Percentiles rank a stretch among this genome's conserved stretches.
These are phyloP conservation scores for Lota lota DNA, from an alignment of 2,113 vertebrate species.

Conservation along the genomic window DNA sequence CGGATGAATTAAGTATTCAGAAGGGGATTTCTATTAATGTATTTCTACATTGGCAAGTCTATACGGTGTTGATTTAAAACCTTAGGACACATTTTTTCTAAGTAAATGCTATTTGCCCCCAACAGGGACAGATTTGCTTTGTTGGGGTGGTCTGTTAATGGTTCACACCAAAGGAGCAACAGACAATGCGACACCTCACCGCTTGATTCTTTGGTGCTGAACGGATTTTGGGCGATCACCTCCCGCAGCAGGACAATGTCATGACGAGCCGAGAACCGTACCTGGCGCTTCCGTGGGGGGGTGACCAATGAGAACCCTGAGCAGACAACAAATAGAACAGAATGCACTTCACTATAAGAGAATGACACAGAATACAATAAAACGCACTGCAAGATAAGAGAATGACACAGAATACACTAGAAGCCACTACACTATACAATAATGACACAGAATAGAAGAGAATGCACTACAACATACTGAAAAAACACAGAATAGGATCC, in stretches of 20 bases:
- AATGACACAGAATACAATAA: not conserved
- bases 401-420: not conserved
- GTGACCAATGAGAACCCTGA: slow-evolving; percentile 64
- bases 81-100: too few relatives aligned
- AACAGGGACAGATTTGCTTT: too few relatives aligned
- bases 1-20: too few relatives aligned
- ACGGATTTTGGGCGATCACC: slow-evolving; percentile 76
- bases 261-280: slow-evolving; percentile 75
- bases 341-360: slow-evolving; percentile 40
- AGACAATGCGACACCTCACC: not conserved
- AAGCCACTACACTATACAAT: not conserved
- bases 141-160: too few relatives aligned
- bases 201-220: slow-evolving; percentile 73
- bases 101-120: too few relatives aligned
- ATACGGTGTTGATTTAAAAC: too few relatives aligned
- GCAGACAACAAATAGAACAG: not conserved
- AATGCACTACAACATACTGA: too few relatives aligned
- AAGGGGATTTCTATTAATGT: too few relatives aligned
- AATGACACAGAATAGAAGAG: too few relatives aligned
- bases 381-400: slow-evolving; percentile 41
- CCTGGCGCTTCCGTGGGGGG: slow-evolving; percentile 71
- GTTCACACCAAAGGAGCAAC: too few relatives aligned
- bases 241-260: slow-evolving; percentile 77
- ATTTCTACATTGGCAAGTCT: too few relatives aligned
- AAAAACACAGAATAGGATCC: too few relatives aligned